Conservation (phyloP, 2,888 invertebrate species). For the Monochamus alternatus region DNA sequence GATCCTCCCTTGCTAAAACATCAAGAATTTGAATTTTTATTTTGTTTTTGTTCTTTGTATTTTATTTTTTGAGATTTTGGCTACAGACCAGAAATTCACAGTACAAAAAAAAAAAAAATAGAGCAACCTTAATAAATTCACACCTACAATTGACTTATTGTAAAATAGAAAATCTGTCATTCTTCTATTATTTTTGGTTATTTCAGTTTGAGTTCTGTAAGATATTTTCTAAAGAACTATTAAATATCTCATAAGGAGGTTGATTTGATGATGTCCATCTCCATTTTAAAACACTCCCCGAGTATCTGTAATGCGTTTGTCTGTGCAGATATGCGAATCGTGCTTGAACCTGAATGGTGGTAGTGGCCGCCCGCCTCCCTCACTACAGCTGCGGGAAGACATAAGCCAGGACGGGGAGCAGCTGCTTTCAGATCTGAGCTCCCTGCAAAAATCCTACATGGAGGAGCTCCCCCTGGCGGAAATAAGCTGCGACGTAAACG, state of each 20-base stretch:
- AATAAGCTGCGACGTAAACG: constrained; percentile 61
- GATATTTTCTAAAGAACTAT: too few relatives aligned
- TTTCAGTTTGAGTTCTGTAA: too few relatives aligned
- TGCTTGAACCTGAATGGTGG: constrained; percentile 55
- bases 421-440: constrained; percentile 75
- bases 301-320: background rate
- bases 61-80: too few relatives aligned
- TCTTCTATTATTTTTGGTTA: too few relatives aligned
- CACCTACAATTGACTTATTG: too few relatives aligned
- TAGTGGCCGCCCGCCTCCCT: constrained; percentile 55
- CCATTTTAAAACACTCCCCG: background rate
- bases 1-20: too few relatives aligned
- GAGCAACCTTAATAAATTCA: too few relatives aligned
- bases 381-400: constrained; percentile 70
- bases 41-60: too few relatives aligned
- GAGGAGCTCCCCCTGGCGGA: constrained; percentile 61
- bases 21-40: too few relatives aligned
- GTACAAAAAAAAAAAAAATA: too few relatives aligned
- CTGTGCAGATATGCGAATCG: constrained; percentile 64
- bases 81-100: too few relatives aligned
- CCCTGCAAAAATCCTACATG: constrained; percentile 73
- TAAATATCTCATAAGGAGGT: background rate
- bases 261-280: background rate
- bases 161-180: too few relatives aligned
- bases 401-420: constrained; percentile 77